Percentiles rank a stretch among this genome's conserved stretches.
These are phyloP conservation scores for Emys orbicularis DNA, from an alignment of 2,797 vertebrate genomes.

Conservation along the genomic window DNA sequence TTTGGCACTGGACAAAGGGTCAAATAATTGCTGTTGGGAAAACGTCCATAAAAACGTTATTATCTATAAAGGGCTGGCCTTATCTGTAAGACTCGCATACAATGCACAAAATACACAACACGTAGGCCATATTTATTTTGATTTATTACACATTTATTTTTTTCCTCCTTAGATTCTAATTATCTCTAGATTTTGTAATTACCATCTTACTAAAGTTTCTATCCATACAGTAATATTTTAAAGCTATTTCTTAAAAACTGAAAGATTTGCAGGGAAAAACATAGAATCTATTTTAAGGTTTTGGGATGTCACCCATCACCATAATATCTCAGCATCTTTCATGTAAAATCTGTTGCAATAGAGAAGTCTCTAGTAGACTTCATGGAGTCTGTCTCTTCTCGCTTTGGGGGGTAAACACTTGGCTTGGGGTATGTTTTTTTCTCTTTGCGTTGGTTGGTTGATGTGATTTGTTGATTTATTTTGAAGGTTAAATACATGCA, in stretches of 20 bases:
- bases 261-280: neutral
- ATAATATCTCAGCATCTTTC: neutral
- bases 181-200: slow-evolving; percentile 42
- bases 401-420: neutral
- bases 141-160: slow-evolving; percentile 25
- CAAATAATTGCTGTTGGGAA: slow-evolving; percentile 26
- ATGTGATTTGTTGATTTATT: neutral
- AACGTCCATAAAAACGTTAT: neutral
- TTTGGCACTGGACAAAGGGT: neutral
- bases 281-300: neutral
- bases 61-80: slow-evolving; percentile 7
- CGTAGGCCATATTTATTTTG: slow-evolving; percentile 9
- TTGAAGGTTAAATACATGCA: slow-evolving; percentile 33
- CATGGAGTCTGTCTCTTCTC: slow-evolving; percentile 2
- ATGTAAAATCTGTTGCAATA: neutral
- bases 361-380: neutral
- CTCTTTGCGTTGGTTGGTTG: neutral
- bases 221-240: slow-evolving; percentile 26
- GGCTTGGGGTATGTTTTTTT: neutral
- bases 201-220: slow-evolving; percentile 23
- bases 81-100: neutral
- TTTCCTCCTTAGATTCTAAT: slow-evolving; percentile 46
- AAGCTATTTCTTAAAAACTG: slow-evolving; percentile 1
- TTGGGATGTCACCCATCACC: neutral
- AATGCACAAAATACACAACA: slow-evolving; percentile 37